These are phyloP conservation scores for Tricholaema leucomelas DNA, from an alignment of 2,113 vertebrate species.

Conservation along the genomic window DNA sequence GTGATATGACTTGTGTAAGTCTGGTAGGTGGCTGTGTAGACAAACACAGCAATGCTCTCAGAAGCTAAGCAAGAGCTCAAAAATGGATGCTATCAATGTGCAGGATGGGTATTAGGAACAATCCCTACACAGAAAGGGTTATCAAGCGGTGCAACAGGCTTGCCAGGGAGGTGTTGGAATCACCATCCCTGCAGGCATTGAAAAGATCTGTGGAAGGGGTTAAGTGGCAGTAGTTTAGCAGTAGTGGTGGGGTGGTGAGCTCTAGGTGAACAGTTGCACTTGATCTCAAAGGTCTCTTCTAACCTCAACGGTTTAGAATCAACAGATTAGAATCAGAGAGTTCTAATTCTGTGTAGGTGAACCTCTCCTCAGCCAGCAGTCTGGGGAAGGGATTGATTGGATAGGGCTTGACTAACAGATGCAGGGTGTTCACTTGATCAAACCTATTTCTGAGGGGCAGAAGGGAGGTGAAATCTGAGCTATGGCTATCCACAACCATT, in stretches of 20 bases:
- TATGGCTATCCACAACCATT: background rate
- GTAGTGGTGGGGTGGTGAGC: no score
- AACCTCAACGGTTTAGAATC: no score
- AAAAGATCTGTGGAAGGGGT: no score
- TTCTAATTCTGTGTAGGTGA: background rate
- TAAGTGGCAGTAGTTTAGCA: no score
- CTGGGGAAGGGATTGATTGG: background rate
- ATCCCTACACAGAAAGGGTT: no score
- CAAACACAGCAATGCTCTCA: background rate
- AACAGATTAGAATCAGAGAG: no score
- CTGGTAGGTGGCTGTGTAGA: background rate
- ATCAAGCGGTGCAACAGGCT: no score
- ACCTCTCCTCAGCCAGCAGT: background rate
- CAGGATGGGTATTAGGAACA: no score
- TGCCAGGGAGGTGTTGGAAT: no score
- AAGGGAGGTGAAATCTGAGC: background rate
- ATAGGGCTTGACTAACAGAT: background rate
- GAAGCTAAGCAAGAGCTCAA: background rate
- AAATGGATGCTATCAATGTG: background rate
- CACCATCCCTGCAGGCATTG: no score
- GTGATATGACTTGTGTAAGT: background rate
- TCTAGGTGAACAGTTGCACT: no score
- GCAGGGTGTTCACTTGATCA: background rate
- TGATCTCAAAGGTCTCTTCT: no score
- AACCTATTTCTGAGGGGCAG: background rate